phyloP scores from a whole-genome alignment of 2,888 invertebrate species.

The Tenthredo amoena region DNA sequence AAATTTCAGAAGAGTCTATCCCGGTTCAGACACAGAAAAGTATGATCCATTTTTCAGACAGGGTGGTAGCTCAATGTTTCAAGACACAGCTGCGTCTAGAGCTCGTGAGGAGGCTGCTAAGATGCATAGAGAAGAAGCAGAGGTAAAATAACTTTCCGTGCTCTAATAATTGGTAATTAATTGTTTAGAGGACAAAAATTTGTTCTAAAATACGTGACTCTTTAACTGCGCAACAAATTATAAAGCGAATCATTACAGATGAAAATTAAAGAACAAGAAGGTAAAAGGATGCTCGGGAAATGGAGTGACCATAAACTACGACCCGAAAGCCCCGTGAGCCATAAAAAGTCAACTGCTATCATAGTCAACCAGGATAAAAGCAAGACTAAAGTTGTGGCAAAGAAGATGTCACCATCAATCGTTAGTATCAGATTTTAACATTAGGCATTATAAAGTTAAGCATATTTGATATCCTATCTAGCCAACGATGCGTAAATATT shows the following conservation, averaged over 20 bases:
- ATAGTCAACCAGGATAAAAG: slow-evolving; percentile 72
- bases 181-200: not conserved
- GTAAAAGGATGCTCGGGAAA: slow-evolving; percentile 64
- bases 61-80: slow-evolving; percentile 86
- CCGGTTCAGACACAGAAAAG: slow-evolving; percentile 81
- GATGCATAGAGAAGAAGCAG: slow-evolving; percentile 85
- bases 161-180: slow-evolving; percentile 40
- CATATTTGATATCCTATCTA: slow-evolving; percentile 69
- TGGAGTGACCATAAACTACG: slow-evolving; percentile 67
- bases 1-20: slow-evolving; percentile 87
- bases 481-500: slow-evolving; percentile 69
- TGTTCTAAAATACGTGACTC: not conserved
- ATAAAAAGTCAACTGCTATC: slow-evolving; percentile 47
- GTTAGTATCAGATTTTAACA: slow-evolving; percentile 57
- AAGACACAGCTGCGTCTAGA: slow-evolving; percentile 88
- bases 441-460: not conserved
- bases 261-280: slow-evolving; percentile 67
- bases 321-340: slow-evolving; percentile 64
- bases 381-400: slow-evolving; percentile 65
- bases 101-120: slow-evolving; percentile 88
- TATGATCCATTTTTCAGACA: slow-evolving; percentile 88
- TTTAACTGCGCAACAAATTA: not conserved
- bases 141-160: slow-evolving; percentile 74
- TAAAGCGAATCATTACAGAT: slow-evolving; percentile 57
- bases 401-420: slow-evolving; percentile 72